Conservation (phyloP, 64 coral and sea anemone genomes). For the Montipora efflorescens region DNA sequence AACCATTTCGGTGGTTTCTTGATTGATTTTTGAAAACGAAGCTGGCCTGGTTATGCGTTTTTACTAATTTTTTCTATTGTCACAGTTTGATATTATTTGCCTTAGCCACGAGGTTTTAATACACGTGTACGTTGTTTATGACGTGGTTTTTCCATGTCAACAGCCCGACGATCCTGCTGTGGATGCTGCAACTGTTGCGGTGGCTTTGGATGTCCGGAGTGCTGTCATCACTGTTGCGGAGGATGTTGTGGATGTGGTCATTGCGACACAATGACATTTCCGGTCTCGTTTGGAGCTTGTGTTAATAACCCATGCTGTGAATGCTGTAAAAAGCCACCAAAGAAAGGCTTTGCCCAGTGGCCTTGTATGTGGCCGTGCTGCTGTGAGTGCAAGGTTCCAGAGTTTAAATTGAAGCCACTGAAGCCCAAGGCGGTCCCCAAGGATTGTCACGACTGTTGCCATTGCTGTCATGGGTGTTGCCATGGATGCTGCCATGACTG, state of each 20-base stretch:
- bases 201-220: slow-evolving; percentile 50
- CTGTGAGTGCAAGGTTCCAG: slow-evolving; percentile 62
- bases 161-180: slow-evolving; percentile 58
- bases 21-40: neutral
- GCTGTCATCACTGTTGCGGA: slow-evolving; percentile 36
- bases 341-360: slow-evolving; percentile 53
- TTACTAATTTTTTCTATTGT: neutral
- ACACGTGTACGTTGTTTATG: neutral
- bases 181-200: slow-evolving; percentile 55
- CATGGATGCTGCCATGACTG: slow-evolving; percentile 12
- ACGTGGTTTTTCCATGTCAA: neutral
- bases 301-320: slow-evolving; percentile 70
- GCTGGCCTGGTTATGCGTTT: slow-evolving; percentile 54
- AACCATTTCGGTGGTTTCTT: neutral
- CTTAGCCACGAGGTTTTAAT: neutral
- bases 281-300: slow-evolving; percentile 39
- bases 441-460: slow-evolving; percentile 37
- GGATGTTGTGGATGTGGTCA: slow-evolving; percentile 45
- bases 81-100: neutral
- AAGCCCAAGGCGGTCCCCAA: slow-evolving; percentile 52
- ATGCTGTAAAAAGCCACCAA: slow-evolving; percentile 51
- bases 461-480: slow-evolving; percentile 52
- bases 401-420: slow-evolving; percentile 50
- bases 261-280: slow-evolving; percentile 30
- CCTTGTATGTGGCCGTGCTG: slow-evolving; percentile 79